These are phyloP conservation scores for Steromphala cineraria DNA, from an alignment of 2,888 invertebrate species.

Conservation along the genomic window DNA sequence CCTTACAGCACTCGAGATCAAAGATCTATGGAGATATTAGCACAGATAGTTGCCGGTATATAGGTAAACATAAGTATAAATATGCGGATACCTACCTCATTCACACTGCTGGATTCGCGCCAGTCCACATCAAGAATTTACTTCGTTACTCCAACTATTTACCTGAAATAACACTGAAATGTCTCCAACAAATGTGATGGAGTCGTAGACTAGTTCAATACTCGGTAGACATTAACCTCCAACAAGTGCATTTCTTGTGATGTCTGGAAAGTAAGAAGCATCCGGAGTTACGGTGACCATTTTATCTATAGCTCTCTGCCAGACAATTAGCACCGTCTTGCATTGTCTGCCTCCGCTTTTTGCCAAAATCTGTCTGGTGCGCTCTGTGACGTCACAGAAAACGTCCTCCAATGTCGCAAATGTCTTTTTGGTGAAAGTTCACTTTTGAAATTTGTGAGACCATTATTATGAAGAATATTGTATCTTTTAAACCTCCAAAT, in stretches of 20 bases:
- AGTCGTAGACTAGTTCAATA: neutral
- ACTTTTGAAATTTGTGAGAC: too few relatives aligned
- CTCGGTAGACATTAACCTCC: neutral
- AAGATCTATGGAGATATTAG: too few relatives aligned
- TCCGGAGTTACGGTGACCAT: conserved; percentile 2
- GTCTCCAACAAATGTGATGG: neutral
- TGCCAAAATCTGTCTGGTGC: conserved; percentile 6
- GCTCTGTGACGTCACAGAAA: neutral
- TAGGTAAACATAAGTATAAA: too few relatives aligned
- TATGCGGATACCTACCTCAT: too few relatives aligned
- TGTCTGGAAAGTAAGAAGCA: neutral
- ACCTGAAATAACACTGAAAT: neutral
- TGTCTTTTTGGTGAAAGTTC: too few relatives aligned
- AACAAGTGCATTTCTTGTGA: neutral
- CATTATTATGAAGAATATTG: too few relatives aligned
- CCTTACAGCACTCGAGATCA: too few relatives aligned
- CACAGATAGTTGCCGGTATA: too few relatives aligned
- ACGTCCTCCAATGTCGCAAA: conserved; percentile 8
- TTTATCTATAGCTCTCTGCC: conserved; percentile 9
- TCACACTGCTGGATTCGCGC: neutral
- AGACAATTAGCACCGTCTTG: neutral
- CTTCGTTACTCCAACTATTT: neutral
- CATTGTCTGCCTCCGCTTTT: neutral
- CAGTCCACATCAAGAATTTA: conserved; percentile 10
- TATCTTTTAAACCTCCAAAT: too few relatives aligned